phyloP scores from a whole-genome alignment of 2,888 invertebrate species.

The Malthinus flaveolus region DNA sequence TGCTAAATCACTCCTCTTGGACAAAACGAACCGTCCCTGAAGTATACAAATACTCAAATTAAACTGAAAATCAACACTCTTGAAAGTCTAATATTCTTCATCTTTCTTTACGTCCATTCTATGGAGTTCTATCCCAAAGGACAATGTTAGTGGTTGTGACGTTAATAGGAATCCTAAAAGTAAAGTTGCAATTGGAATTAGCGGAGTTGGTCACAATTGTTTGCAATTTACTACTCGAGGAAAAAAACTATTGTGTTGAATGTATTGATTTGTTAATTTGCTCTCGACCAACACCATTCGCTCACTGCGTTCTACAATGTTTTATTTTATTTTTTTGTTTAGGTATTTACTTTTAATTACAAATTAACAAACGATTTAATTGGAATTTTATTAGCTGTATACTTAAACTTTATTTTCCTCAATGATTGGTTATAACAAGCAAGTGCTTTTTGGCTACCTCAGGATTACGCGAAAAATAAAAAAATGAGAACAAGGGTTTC shows the following conservation, averaged over 20 bases:
- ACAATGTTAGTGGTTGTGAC: neutral
- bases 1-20: slow-evolving; percentile 43
- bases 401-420: too few species aligned
- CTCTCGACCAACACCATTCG: neutral
- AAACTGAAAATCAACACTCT: slow-evolving; percentile 40
- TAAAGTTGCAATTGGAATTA: slow-evolving; percentile 27
- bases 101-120: slow-evolving; percentile 15
- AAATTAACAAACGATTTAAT: too few species aligned
- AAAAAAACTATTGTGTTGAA: slow-evolving; percentile 20
- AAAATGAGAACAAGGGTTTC: too few species aligned
- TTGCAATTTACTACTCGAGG: slow-evolving; percentile 14
- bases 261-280: slow-evolving; percentile 28
- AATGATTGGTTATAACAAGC: too few species aligned
- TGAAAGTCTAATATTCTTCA: slow-evolving; percentile 32
- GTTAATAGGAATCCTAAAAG: slow-evolving; percentile 11
- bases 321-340: too few species aligned
- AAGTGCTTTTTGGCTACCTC: too few species aligned
- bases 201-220: slow-evolving; percentile 22
- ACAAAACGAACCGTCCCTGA: slow-evolving; percentile 35
- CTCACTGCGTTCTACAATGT: too few species aligned
- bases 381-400: too few species aligned
- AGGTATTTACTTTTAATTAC: too few species aligned
- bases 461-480: too few species aligned
- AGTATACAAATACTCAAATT: slow-evolving; percentile 48
- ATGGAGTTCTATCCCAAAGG: slow-evolving; percentile 3